A percentile compares a stretch with the other conserved stretches of the same genome.
Evolutionary conservation across 2,113 vertebrate genomes (phyloP).

Genomic region (Tupaia chinensis): DNA sequence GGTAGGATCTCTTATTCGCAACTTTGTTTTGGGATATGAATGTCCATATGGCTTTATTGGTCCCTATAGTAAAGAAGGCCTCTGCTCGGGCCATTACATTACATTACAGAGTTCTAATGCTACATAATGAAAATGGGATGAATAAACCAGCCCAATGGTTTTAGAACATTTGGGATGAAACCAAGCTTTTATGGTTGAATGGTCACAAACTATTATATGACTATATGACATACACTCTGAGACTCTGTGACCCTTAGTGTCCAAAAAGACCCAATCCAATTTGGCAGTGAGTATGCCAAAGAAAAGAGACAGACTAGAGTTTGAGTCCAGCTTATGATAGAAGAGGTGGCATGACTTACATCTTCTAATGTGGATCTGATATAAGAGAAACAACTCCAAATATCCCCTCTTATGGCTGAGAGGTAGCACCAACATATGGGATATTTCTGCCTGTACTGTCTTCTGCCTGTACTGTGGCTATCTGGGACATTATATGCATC

Average conservation of each 20-base stretch:
- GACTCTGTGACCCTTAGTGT: background rate
- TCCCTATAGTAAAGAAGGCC: background rate
- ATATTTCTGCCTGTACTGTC: background rate
- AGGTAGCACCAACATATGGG: background rate
- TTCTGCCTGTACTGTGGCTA: background rate
- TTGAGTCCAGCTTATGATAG: background rate
- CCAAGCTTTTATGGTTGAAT: background rate
- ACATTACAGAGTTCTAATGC: background rate
- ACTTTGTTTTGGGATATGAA: conserved; percentile 7
- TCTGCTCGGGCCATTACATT: background rate
- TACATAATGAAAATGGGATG: background rate
- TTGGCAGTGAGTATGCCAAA: background rate
- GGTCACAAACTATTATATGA: background rate
- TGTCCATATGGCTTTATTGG: background rate
- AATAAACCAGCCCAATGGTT: background rate
- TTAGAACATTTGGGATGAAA: conserved; percentile 31
- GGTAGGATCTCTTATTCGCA: background rate
- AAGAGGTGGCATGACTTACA: background rate
- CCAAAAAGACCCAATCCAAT: background rate
- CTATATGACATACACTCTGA: background rate
- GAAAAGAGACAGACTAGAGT: background rate
- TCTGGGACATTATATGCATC: background rate
- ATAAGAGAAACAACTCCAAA: background rate
- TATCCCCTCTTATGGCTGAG: background rate
- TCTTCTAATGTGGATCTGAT: background rate